Evolutionary conservation across 2,113 vertebrate genomes (phyloP).

Genomic region (Barnardius zonarius): DNA sequence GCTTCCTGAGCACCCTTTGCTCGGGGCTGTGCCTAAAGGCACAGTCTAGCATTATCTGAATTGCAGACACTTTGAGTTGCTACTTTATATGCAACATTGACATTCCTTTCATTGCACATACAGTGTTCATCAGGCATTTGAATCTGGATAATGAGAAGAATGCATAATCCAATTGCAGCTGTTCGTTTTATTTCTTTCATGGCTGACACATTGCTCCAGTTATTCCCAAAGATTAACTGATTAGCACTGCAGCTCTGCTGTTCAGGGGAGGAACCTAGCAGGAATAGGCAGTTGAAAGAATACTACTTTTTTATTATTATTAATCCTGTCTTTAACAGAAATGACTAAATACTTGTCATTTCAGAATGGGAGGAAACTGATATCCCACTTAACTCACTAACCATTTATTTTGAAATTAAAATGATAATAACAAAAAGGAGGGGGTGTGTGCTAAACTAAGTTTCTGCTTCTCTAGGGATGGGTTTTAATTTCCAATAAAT

Average conservation of each 20-base stretch:
- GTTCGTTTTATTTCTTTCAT: neutral
- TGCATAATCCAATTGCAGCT: conserved; percentile 37
- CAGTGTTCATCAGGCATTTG: neutral
- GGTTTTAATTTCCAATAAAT: neutral
- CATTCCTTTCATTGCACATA: neutral
- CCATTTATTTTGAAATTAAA: neutral
- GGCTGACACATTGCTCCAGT: conserved; percentile 19
- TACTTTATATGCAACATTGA: neutral
- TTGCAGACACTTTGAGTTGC: neutral
- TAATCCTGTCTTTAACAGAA: neutral
- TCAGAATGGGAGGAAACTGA: neutral
- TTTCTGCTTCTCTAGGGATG: neutral
- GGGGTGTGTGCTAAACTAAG: neutral
- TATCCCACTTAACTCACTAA: neutral
- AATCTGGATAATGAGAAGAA: conserved; percentile 37
- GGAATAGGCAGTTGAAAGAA: neutral
- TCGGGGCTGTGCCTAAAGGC: neutral
- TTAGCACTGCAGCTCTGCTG: neutral
- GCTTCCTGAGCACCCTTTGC: neutral
- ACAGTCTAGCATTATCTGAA: neutral
- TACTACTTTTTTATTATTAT: too few species aligned
- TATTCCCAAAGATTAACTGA: conserved; percentile 29
- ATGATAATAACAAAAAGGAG: neutral
- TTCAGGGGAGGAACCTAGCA: neutral
- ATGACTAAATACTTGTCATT: neutral